Evolutionary conservation across 2,797 vertebrate species (phyloP).

Genomic region (Acipenser oxyrinchus): DNA sequence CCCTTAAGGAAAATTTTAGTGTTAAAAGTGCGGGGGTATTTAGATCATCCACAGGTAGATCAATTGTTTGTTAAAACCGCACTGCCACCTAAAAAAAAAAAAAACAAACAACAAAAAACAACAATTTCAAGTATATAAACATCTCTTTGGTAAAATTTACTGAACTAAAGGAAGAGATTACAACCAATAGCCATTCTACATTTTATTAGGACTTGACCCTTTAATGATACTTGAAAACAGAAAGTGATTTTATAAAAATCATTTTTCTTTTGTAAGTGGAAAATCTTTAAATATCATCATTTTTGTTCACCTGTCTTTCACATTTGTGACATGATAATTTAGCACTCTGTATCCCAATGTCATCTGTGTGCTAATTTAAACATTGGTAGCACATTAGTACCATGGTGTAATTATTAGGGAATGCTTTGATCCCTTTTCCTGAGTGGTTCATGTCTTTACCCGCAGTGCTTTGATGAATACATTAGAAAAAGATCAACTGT

Average conservation of each 20-base stretch:
- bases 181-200: no score
- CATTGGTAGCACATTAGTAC: slow-evolving; percentile 14
- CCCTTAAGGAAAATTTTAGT: no score
- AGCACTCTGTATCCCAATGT: slow-evolving; percentile 1
- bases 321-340: slow-evolving; percentile 7
- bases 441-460: not conserved
- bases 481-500: not conserved
- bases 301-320: slow-evolving; percentile 8
- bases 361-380: slow-evolving; percentile 14
- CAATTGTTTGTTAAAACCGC: no score
- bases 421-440: slow-evolving; percentile 2
- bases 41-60: no score
- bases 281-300: not conserved
- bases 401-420: slow-evolving; percentile 8
- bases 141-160: not conserved
- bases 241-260: not conserved
- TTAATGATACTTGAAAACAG: not conserved
- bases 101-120: no score
- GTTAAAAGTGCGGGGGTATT: no score
- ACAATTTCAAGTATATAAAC: no score
- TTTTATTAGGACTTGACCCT: slow-evolving; percentile 1
- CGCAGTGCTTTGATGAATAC: not conserved
- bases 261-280: slow-evolving; percentile 3
- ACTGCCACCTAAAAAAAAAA: no score
- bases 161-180: not conserved